Percentiles rank a stretch among this genome's conserved stretches.
phyloP scores from a whole-genome alignment of 2,888 invertebrate genomes.

The Podotricha telesiphe region DNA sequence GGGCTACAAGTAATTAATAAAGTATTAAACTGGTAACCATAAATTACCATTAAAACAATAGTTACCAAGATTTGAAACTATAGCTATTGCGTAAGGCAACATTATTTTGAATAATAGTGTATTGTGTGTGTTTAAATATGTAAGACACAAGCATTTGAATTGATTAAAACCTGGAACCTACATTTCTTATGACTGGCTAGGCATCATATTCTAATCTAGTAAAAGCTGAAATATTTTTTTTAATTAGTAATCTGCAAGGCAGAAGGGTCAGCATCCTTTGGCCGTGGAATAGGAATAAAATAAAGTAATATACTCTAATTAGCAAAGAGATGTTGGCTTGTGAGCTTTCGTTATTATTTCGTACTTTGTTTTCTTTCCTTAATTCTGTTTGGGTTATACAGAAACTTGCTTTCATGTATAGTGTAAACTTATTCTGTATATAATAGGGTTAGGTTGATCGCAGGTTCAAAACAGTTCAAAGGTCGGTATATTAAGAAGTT shows the following conservation, averaged over 20 bases:
- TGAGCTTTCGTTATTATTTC: conserved; percentile 21
- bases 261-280: background rate
- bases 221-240: background rate
- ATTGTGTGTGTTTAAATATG: too few species aligned
- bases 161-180: too few species aligned
- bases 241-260: background rate
- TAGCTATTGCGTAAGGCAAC: too few species aligned
- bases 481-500: too few species aligned
- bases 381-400: conserved; percentile 6
- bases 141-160: too few species aligned
- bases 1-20: too few species aligned
- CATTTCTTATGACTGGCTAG: too few species aligned
- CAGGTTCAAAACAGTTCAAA: too few species aligned
- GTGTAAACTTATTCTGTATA: background rate
- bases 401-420: background rate
- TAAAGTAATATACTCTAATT: conserved; percentile 17
- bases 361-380: conserved; percentile 12
- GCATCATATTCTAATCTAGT: background rate
- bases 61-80: too few species aligned
- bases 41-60: too few species aligned
- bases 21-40: too few species aligned
- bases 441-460: background rate
- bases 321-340: conserved; percentile 18
- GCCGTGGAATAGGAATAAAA: conserved; percentile 3
- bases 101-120: too few species aligned